These are phyloP conservation scores for Toxonevra muliebris DNA, from an alignment of 2,888 invertebrate species.

Conservation along the genomic window DNA sequence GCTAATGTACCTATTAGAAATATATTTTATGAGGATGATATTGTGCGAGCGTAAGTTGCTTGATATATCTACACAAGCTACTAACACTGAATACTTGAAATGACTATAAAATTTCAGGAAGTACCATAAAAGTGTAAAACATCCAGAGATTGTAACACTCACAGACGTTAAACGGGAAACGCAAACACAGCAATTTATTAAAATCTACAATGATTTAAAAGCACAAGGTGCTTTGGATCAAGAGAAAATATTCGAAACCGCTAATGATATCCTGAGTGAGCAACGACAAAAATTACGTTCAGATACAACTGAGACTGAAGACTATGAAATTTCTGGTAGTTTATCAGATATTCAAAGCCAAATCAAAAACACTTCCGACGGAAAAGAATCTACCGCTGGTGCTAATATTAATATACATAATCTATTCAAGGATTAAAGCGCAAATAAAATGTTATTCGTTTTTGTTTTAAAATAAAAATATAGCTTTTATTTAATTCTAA, in stretches of 20 bases:
- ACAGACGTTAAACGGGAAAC: slow-evolving; percentile 52
- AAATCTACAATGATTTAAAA: slow-evolving; percentile 71
- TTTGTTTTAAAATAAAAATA: too few relatives aligned
- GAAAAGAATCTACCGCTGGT: slow-evolving; percentile 32
- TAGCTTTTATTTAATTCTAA: too few relatives aligned
- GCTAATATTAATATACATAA: slow-evolving; percentile 50
- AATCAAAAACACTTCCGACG: too few relatives aligned
- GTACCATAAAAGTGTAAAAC: slow-evolving; percentile 72
- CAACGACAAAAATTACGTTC: slow-evolving; percentile 43
- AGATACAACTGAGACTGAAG: slow-evolving; percentile 28
- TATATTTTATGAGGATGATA: slow-evolving; percentile 87
- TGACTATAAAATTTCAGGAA: slow-evolving; percentile 67
- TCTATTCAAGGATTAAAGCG: slow-evolving; percentile 41
- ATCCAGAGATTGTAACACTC: slow-evolving; percentile 69
- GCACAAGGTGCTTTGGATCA: slow-evolving; percentile 67
- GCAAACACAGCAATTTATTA: slow-evolving; percentile 71
- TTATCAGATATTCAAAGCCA: neutral
- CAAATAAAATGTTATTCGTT: neutral
- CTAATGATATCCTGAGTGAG: slow-evolving; percentile 64
- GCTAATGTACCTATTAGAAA: slow-evolving; percentile 71
- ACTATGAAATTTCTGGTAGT: slow-evolving; percentile 9
- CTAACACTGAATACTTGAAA: neutral
- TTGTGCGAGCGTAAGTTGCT: slow-evolving; percentile 78
- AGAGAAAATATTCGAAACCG: slow-evolving; percentile 67
- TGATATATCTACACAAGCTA: neutral